These are phyloP conservation scores for Anguilla japonica DNA, from an alignment of 2,113 vertebrate species.

Conservation along the genomic window DNA sequence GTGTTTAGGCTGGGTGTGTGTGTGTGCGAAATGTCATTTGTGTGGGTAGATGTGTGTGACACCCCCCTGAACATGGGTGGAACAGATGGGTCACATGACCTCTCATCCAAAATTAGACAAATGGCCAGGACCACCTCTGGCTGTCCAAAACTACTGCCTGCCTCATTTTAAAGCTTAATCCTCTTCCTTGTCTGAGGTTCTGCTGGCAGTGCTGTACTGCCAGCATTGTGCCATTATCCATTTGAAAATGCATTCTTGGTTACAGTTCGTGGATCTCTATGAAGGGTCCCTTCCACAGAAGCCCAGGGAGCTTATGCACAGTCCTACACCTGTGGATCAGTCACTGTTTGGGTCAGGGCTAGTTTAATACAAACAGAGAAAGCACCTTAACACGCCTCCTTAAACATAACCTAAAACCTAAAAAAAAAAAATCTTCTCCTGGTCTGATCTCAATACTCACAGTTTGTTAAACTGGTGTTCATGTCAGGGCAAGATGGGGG, in stretches of 20 bases:
- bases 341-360: neutral
- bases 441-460: neutral
- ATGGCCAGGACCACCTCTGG: neutral
- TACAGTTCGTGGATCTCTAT: neutral
- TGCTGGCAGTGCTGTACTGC: neutral
- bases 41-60: too few relatives aligned
- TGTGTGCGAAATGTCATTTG: too few relatives aligned
- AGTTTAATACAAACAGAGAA: too few relatives aligned
- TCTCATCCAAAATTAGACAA: too few relatives aligned
- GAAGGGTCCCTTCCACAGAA: neutral
- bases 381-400: neutral
- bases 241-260: neutral
- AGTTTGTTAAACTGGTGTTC: neutral
- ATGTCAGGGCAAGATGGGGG: neutral
- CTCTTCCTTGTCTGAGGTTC: neutral
- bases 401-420: neutral
- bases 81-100: neutral
- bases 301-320: neutral
- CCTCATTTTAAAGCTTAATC: neutral
- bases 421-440: neutral
- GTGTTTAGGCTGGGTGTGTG: too few relatives aligned
- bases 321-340: neutral
- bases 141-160: too few relatives aligned
- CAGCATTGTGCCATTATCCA: neutral
- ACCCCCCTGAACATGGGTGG: neutral